A percentile compares a stretch with the other conserved stretches of the same genome.
phyloP scores from a whole-genome alignment of 2,113 vertebrate species.

The Xenopus laevis region DNA sequence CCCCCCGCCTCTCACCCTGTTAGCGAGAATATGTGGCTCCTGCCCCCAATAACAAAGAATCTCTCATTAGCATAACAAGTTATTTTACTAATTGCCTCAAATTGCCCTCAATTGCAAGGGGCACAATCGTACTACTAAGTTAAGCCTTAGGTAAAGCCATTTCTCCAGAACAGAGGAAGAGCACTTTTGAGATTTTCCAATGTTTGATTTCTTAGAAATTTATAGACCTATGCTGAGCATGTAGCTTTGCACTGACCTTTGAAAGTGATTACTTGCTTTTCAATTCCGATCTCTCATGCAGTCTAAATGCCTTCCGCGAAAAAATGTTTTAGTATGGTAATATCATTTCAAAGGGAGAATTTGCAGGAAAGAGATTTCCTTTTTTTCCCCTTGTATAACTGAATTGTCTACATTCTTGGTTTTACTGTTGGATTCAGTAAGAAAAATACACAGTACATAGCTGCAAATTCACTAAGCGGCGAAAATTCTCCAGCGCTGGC shows the following conservation, averaged over 20 bases:
- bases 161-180: slow-evolving; percentile 17
- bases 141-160: slow-evolving; percentile 39
- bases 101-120: slow-evolving; percentile 34
- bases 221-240: slow-evolving; percentile 40
- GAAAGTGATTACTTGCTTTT: slow-evolving; percentile 54
- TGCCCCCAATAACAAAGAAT: slow-evolving; percentile 34
- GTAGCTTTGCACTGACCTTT: slow-evolving; percentile 49
- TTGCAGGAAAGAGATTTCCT: slow-evolving; percentile 52
- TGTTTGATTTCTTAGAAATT: slow-evolving; percentile 47
- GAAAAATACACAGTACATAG: not conserved
- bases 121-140: slow-evolving; percentile 38
- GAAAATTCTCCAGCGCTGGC: too few relatives aligned
- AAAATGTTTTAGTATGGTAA: slow-evolving; percentile 56
- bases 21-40: not conserved
- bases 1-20: not conserved
- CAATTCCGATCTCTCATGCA: slow-evolving; percentile 52
- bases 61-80: slow-evolving; percentile 29
- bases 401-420: slow-evolving; percentile 47
- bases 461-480: too few relatives aligned
- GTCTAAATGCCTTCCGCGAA: slow-evolving; percentile 54
- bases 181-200: slow-evolving; percentile 37
- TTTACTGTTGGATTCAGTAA: slow-evolving; percentile 47
- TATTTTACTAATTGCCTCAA: slow-evolving; percentile 42
- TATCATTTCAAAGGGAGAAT: slow-evolving; percentile 54
- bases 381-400: slow-evolving; percentile 34